phyloP scores from a whole-genome alignment of 2,113 vertebrate species.

The Psephotus haematonotus region DNA sequence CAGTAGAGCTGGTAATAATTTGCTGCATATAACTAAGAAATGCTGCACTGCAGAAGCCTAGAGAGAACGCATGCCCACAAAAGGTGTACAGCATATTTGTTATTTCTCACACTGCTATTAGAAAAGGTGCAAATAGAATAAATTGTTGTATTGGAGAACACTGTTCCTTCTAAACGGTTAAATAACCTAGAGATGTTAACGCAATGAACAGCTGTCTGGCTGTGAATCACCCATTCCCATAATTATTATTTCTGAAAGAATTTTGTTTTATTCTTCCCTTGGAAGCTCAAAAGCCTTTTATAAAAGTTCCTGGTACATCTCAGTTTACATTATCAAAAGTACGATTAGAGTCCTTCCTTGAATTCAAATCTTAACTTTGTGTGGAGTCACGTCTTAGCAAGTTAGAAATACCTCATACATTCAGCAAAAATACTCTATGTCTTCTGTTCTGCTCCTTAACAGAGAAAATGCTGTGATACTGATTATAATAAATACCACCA shows the following conservation, averaged over 20 bases:
- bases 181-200: background rate
- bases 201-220: background rate
- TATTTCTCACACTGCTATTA: background rate
- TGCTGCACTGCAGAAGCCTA: background rate
- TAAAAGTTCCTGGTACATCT: background rate
- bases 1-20: background rate
- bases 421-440: background rate
- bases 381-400: background rate
- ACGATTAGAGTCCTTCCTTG: slow-evolving; percentile 34
- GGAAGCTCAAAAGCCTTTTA: background rate
- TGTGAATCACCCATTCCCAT: background rate
- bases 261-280: background rate
- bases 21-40: background rate
- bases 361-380: slow-evolving; percentile 28
- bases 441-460: background rate
- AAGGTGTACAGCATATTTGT: background rate
- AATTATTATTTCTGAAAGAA: background rate
- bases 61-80: background rate
- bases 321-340: background rate
- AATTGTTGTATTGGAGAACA: background rate
- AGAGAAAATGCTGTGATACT: background rate
- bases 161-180: background rate
- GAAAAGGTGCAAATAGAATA: background rate
- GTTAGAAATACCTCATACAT: background rate
- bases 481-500: background rate